These are phyloP conservation scores for Agonopterix heracliana DNA, from an alignment of 2,888 invertebrate species.

Conservation along the genomic window DNA sequence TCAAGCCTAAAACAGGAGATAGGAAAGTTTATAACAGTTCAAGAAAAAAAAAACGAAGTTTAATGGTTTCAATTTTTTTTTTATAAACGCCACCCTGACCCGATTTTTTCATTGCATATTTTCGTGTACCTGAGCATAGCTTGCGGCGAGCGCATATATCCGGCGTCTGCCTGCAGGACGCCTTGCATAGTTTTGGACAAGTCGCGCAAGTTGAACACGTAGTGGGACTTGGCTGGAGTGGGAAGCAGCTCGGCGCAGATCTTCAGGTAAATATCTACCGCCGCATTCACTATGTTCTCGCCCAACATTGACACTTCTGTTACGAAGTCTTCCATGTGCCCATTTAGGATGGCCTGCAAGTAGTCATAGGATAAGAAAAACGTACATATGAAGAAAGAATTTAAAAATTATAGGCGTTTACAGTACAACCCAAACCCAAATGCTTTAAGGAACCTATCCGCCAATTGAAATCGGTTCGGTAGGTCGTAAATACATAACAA, in stretches of 20 bases:
- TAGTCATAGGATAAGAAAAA: background rate
- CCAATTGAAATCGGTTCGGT: no score
- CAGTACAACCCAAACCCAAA: no score
- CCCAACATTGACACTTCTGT: slow-evolving; percentile 80
- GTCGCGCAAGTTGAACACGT: slow-evolving; percentile 94
- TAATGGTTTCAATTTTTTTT: no score
- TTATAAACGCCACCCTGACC: no score
- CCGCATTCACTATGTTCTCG: slow-evolving; percentile 86
- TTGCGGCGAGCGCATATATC: slow-evolving; percentile 79
- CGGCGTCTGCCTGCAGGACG: slow-evolving; percentile 87
- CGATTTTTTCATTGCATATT: no score
- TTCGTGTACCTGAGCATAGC: slow-evolving; percentile 80
- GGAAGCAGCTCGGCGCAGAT: slow-evolving; percentile 89
- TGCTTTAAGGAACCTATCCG: no score
- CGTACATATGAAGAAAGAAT: background rate
- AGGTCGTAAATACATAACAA: no score
- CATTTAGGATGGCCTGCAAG: slow-evolving; percentile 79
- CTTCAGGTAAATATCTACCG: slow-evolving; percentile 88
- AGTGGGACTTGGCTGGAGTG: slow-evolving; percentile 94
- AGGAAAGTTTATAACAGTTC: no score
- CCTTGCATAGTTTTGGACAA: slow-evolving; percentile 94
- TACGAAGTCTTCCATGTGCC: slow-evolving; percentile 87
- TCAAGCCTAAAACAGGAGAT: no score
- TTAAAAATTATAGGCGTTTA: no score
- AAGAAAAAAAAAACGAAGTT: no score